phyloP scores from a whole-genome alignment of 2,888 invertebrate genomes.

The Dicyrtoma fusca region DNA sequence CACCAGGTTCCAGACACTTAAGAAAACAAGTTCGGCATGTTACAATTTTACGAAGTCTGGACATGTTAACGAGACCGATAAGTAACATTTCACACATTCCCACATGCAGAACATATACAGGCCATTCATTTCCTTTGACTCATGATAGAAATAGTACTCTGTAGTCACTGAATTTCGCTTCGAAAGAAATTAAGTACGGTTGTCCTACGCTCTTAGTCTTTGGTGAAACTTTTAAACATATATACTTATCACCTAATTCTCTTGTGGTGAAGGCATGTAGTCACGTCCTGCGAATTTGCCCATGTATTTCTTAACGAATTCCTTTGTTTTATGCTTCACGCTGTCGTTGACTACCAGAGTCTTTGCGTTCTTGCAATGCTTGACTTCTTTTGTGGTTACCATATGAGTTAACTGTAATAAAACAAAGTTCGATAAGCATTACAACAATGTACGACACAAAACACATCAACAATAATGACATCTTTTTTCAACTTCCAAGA shows the following conservation, averaged over 20 bases:
- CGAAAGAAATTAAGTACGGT: no score
- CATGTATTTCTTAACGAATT: slow-evolving; percentile 96
- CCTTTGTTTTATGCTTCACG: slow-evolving; percentile 91
- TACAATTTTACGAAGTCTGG: no score
- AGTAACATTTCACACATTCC: no score
- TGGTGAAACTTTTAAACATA: slow-evolving; percentile 6
- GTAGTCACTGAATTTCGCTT: no score
- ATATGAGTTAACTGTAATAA: slow-evolving; percentile 84
- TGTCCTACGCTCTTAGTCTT: slow-evolving; percentile 2
- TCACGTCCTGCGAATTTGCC: slow-evolving; percentile 79
- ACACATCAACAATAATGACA: neutral
- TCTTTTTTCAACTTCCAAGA: no score
- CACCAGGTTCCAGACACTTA: no score
- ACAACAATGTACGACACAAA: neutral
- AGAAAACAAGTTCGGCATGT: no score
- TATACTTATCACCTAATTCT: neutral
- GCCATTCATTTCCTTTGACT: no score
- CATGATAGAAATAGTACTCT: no score
- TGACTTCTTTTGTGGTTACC: slow-evolving; percentile 92
- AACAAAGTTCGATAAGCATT: slow-evolving; percentile 29
- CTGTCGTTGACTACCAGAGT: slow-evolving; percentile 86
- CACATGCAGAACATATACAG: no score
- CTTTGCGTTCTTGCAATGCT: slow-evolving; percentile 83
- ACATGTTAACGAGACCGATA: no score
- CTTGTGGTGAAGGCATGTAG: slow-evolving; percentile 68